phyloP scores from a whole-genome alignment of 2,888 invertebrate genomes.

The Hecatera dysodea region DNA sequence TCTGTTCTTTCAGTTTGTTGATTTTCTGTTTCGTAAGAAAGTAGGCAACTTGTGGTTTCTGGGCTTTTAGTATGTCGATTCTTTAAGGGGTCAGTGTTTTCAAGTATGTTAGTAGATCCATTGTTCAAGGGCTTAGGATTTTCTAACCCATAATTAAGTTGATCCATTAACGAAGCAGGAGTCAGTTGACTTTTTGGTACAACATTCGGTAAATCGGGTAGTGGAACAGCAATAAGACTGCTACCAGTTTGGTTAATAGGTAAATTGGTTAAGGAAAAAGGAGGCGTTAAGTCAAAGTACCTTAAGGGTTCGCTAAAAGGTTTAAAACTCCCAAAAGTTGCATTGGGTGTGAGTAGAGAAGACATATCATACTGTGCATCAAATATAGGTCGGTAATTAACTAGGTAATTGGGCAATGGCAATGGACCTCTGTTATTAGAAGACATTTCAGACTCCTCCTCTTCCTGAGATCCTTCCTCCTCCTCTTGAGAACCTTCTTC shows the following conservation, averaged over 20 bases:
- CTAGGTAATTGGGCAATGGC: neutral
- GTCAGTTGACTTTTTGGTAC: neutral
- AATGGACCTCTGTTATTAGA: conserved; percentile 3
- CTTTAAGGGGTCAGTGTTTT: neutral
- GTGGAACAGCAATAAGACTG: neutral
- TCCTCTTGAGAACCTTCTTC: neutral
- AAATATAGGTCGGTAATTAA: conserved; percentile 7
- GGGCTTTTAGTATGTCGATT: neutral
- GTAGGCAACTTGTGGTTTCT: neutral
- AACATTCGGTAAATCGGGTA: neutral
- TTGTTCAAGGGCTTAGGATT: neutral
- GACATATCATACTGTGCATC: neutral
- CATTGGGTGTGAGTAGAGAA: conserved; percentile 4
- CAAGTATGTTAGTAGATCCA: neutral
- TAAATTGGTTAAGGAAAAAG: neutral
- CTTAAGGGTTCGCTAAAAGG: neutral
- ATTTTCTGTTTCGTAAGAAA: neutral
- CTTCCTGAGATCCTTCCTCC: neutral
- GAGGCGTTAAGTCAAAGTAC: conserved; percentile 9
- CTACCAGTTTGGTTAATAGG: neutral
- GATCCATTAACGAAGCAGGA: neutral
- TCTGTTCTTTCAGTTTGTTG: neutral
- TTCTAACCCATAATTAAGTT: neutral
- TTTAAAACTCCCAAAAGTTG: neutral
- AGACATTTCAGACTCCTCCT: neutral